A percentile compares a stretch with the other conserved stretches of the same genome.
These are phyloP conservation scores for Pelobates fuscus DNA, from an alignment of 2,113 vertebrate species.

Conservation along the genomic window DNA sequence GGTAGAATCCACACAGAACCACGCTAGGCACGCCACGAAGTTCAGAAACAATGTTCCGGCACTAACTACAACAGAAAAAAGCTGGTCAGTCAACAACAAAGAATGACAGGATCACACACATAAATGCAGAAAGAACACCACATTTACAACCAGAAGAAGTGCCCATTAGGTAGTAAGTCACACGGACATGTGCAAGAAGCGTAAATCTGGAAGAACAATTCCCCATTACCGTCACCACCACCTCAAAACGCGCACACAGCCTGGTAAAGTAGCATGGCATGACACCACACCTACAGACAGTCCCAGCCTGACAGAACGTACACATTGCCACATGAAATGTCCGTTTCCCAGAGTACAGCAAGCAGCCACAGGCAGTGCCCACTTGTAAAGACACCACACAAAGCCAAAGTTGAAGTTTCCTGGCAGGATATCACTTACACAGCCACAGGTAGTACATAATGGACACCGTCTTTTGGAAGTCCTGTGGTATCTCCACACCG, in stretches of 20 bases:
- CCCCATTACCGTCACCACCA: too few relatives aligned
- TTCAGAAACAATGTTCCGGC: constrained; percentile 80
- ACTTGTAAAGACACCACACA: neutral
- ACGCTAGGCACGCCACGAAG: constrained; percentile 82
- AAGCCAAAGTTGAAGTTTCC: too few relatives aligned
- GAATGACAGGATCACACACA: neutral
- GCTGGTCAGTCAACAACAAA: too few relatives aligned
- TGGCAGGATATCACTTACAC: constrained; percentile 72
- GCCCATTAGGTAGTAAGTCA: too few relatives aligned
- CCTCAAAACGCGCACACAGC: too few relatives aligned
- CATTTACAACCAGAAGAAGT: too few relatives aligned
- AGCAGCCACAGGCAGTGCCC: neutral
- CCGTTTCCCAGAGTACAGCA: neutral
- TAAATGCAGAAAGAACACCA: neutral
- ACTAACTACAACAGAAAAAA: constrained; percentile 68
- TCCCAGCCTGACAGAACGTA: too few relatives aligned
- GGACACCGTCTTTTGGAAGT: constrained; percentile 87
- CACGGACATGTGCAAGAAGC: too few relatives aligned
- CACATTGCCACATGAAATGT: too few relatives aligned
- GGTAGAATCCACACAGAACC: constrained; percentile 75
- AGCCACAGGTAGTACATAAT: constrained; percentile 98
- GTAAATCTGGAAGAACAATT: too few relatives aligned
- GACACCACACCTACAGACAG: too few relatives aligned
- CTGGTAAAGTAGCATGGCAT: too few relatives aligned
- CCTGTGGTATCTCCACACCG: constrained; percentile 84